A percentile compares a stretch with the other conserved stretches of the same genome.
Evolutionary conservation across 2,797 vertebrate species (phyloP).

Genomic region (Aulostomus chinensis): DNA sequence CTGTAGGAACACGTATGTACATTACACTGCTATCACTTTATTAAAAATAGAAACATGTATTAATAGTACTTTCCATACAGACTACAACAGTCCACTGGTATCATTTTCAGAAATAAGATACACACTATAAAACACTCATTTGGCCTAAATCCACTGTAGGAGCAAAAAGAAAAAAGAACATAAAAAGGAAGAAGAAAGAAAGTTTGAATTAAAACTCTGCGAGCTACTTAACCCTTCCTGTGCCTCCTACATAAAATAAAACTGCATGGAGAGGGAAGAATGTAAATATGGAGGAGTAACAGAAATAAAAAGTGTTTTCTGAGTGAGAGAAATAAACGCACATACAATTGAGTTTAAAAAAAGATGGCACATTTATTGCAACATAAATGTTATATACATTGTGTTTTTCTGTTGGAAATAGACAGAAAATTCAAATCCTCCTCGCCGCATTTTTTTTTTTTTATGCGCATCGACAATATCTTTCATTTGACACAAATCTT

Average conservation of each 20-base stretch:
- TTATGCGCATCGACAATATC: slow-evolving; percentile 93
- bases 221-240: slow-evolving; percentile 13
- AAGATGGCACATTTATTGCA: slow-evolving; percentile 99
- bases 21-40: slow-evolving; percentile 76
- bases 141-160: slow-evolving; percentile 75
- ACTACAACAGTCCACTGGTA: slow-evolving; percentile 78
- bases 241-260: slow-evolving; percentile 31
- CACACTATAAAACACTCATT: slow-evolving; percentile 74
- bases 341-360: slow-evolving; percentile 89
- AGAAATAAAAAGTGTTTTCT: slow-evolving; percentile 71
- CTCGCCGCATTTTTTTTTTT: slow-evolving; percentile 82
- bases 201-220: slow-evolving; percentile 7
- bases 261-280: slow-evolving; percentile 35
- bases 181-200: slow-evolving; percentile 7
- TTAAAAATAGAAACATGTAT: slow-evolving; percentile 82
- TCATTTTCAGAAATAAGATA: slow-evolving; percentile 59
- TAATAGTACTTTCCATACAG: slow-evolving; percentile 78
- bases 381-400: slow-evolving; percentile 99
- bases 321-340: slow-evolving; percentile 73
- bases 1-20: slow-evolving; percentile 43
- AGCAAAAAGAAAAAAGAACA: slow-evolving; percentile 15
- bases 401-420: slow-evolving; percentile 92
- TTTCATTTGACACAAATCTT: slow-evolving; percentile 92
- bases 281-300: slow-evolving; percentile 48
- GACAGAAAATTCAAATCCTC: slow-evolving; percentile 94